These are phyloP conservation scores for Synanthedon formicaeformis DNA, from an alignment of 2,888 invertebrate genomes.

Conservation along the genomic window DNA sequence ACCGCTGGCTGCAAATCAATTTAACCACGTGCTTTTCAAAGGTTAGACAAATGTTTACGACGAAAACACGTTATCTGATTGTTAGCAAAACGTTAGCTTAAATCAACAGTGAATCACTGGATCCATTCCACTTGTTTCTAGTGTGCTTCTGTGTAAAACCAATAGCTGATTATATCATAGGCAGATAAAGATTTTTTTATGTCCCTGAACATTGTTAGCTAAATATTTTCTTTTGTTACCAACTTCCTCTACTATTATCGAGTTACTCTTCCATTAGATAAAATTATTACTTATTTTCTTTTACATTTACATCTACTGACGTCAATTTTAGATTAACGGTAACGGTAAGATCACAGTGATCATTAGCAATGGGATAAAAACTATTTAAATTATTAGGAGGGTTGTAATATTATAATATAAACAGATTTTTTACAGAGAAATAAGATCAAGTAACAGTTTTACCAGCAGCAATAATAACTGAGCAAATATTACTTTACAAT, in stretches of 20 bases:
- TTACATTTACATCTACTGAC: too few relatives aligned
- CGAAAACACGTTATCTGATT: slow-evolving; percentile 23
- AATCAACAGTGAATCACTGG: slow-evolving; percentile 42
- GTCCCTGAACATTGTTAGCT: neutral
- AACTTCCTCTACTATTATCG: neutral
- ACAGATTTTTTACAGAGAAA: too few relatives aligned
- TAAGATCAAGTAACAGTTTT: too few relatives aligned
- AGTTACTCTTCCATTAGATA: neutral
- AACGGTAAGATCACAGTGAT: too few relatives aligned
- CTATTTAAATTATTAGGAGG: too few relatives aligned
- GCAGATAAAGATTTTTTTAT: neutral
- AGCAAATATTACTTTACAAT: too few relatives aligned
- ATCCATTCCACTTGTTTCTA: neutral
- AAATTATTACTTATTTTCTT: neutral
- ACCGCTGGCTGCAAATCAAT: too few relatives aligned
- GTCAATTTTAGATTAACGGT: too few relatives aligned
- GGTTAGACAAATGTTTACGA: slow-evolving; percentile 36
- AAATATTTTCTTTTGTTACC: neutral
- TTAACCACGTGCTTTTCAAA: slow-evolving; percentile 19
- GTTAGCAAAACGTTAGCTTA: slow-evolving; percentile 31
- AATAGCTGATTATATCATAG: neutral
- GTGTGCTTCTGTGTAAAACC: neutral
- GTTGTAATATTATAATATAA: too few relatives aligned
- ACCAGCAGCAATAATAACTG: too few relatives aligned
- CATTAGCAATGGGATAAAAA: too few relatives aligned